These are phyloP conservation scores for Lagopus muta DNA, from an alignment of 2,113 vertebrate species.

Conservation along the genomic window DNA sequence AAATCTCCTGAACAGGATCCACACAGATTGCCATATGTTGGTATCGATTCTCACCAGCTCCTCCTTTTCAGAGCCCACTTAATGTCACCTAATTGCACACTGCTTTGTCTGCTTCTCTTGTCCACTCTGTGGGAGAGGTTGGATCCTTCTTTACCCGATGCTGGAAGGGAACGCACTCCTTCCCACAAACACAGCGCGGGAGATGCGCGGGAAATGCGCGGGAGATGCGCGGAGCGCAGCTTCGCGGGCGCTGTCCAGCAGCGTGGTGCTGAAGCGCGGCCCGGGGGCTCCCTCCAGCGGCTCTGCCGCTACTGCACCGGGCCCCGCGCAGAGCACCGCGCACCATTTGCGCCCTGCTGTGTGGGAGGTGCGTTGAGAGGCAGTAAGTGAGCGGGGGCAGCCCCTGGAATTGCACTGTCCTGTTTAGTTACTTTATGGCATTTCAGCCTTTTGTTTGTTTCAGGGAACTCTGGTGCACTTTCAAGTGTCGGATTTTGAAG, in stretches of 20 bases:
- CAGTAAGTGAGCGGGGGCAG: neutral
- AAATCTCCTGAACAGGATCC: neutral
- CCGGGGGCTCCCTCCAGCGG: conserved; percentile 27
- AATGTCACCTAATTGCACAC: rapidly evolving
- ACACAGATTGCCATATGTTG: neutral
- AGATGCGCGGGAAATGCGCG: neutral
- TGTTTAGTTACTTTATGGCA: rapidly evolving
- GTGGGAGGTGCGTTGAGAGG: neutral
- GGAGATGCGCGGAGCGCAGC: neutral
- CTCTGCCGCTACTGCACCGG: neutral
- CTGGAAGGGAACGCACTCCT: neutral
- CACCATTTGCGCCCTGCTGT: neutral
- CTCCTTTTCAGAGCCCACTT: neutral
- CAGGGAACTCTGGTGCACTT: neutral
- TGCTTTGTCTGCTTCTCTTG: neutral
- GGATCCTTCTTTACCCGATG: rapidly evolving
- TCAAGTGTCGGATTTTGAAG: neutral
- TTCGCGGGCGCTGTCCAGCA: neutral
- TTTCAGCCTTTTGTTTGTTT: neutral
- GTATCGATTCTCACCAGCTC: neutral
- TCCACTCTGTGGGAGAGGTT: rapidly evolving
- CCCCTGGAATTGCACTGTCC: neutral
- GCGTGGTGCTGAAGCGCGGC: conserved; percentile 28
- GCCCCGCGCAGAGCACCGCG: neutral
- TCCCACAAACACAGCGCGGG: too few species aligned